Evolutionary conservation across 2,888 invertebrate species (phyloP).

Genomic region (Notodonta dromedarius): DNA sequence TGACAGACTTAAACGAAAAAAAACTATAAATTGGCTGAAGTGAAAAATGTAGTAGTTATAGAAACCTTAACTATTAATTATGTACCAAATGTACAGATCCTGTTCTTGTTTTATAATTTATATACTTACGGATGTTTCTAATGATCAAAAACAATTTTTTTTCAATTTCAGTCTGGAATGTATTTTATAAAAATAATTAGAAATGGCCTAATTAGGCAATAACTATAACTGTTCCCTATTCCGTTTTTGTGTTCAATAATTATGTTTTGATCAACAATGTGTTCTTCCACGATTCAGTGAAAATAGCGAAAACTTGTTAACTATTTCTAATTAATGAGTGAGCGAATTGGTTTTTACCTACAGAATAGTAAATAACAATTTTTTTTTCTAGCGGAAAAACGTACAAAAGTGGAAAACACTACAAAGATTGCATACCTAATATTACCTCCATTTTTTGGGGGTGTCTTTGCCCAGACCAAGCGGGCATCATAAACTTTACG

Average conservation of each 20-base stretch:
- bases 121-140: background rate
- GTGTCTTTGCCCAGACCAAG: too few species aligned
- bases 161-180: background rate
- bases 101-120: conserved; percentile 34
- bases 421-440: too few species aligned
- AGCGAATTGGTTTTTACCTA: conserved; percentile 21
- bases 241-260: conserved; percentile 49
- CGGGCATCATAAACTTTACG: conserved; percentile 10
- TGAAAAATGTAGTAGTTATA: conserved; percentile 55
- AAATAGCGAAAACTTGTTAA: conserved; percentile 48
- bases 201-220: background rate
- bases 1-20: conserved; percentile 6
- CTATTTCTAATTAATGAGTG: conserved; percentile 48
- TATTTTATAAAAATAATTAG: background rate
- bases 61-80: conserved; percentile 28
- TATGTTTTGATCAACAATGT: conserved; percentile 15
- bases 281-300: conserved; percentile 40
- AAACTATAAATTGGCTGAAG: conserved; percentile 41
- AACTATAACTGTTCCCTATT: conserved; percentile 36
- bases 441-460: too few species aligned
- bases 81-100: conserved; percentile 44
- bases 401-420: too few species aligned
- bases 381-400: too few species aligned
- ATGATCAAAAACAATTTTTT: background rate
- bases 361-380: background rate